Evolutionary conservation across 2,113 vertebrate genomes (phyloP).

Genomic region (Bambusicola thoracicus): DNA sequence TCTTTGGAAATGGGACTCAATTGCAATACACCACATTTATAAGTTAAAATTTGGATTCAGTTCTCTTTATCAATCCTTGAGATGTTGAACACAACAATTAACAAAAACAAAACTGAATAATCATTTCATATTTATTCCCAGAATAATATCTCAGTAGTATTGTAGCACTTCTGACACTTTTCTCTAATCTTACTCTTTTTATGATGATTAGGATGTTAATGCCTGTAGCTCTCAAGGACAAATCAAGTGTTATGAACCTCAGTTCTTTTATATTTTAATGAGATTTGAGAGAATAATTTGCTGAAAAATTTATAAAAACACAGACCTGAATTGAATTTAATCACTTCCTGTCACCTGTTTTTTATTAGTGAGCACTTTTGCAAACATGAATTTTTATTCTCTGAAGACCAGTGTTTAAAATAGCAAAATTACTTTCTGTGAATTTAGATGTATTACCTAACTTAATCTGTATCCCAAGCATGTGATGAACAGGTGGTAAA

Average conservation of each 20-base stretch:
- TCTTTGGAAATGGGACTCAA: background rate
- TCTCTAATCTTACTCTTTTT: background rate
- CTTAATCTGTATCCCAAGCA: background rate
- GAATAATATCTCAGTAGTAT: background rate
- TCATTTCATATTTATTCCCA: background rate
- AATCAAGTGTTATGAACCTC: background rate
- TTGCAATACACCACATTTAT: background rate
- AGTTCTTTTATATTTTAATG: background rate
- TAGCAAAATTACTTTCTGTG: slow-evolving; percentile 21
- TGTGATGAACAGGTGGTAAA: slow-evolving; percentile 24
- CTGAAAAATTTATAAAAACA: background rate
- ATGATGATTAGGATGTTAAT: background rate
- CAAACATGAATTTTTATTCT: background rate
- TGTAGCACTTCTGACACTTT: background rate
- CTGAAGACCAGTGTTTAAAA: slow-evolving; percentile 6
- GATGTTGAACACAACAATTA: background rate
- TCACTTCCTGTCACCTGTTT: background rate
- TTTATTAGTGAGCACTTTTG: background rate
- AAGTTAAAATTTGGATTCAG: background rate
- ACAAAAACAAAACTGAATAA: background rate
- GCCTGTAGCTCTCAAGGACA: background rate
- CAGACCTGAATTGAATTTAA: background rate
- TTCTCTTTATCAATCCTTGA: background rate
- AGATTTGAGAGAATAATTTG: background rate
- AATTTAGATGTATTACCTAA: background rate